Base-by-base conservation (phyloP, 2,888 invertebrate genomes). In the Pocota personata region DNA sequence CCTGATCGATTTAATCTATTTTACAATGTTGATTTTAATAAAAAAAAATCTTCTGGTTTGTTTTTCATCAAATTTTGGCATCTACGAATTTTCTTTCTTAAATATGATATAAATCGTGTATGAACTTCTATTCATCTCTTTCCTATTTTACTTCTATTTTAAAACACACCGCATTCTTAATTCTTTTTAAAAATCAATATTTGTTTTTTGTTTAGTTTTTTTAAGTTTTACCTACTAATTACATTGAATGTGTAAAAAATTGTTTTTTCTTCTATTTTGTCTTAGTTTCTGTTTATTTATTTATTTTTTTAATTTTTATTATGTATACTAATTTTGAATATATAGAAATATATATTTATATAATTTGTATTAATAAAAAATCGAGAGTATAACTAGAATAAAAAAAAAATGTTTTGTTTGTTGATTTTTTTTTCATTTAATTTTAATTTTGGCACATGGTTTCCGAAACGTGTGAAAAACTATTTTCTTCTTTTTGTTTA, bases 391-490 rank as follows among this genome's bases (percentile, higher is more conserved):
- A 82, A 77, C 72, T 77, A 82, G 80, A 73, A 58, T 75, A 50
- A 78, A 78, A 77, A 62, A 60, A 83, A 83, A 79, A 46, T 66
- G 52, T 55, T 79, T 62, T 80, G 19, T 79, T 75, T 69, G 57
- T 71, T 76, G 35, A 37, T 66, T 69, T 60, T 50, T 71, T 58
- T 67, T 27, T 62, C 57, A 43, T 72, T 73, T 64, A 82, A 16
- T 64, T 67, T 60, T 35, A 87, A 87, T 87, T 87, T 87, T 87
- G 87, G 87, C 87, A 87, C 87, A 87, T 87, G 87, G 87, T 87
- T 87, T 87, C 87, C 87, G 87, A 87, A 87, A 87, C 87, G 60
- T 82, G 82, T 87, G 87, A 87, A 87, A 86, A 86, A 86, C 82
- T 86, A 86, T 80, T 80, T 79, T 79, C 27, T 43, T 73, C 62